These are phyloP conservation scores for Hystrix brachyura DNA, from an alignment of 2,113 vertebrate species.

Conservation along the genomic window DNA sequence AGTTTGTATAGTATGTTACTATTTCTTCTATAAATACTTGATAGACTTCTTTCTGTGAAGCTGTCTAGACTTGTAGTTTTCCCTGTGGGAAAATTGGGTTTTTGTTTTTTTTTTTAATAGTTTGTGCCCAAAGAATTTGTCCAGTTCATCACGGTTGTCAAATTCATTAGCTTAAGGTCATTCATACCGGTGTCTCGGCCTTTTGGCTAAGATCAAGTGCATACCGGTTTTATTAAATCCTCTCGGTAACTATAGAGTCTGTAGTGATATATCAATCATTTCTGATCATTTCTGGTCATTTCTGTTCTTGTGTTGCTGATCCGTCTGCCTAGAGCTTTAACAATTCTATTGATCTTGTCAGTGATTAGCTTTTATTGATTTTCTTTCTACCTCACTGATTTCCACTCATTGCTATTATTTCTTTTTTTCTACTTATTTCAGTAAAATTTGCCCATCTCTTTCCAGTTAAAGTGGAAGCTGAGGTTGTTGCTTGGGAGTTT, in stretches of 20 bases:
- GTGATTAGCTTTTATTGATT: not conserved
- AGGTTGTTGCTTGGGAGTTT: not conserved
- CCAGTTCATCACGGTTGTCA: constrained; percentile 3
- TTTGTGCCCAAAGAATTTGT: not conserved
- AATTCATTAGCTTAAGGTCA: not conserved
- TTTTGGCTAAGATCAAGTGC: too few relatives aligned
- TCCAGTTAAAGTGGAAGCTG: not conserved
- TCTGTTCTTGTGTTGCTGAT: constrained; percentile 3
- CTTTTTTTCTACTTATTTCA: constrained; percentile 30
- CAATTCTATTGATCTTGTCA: constrained; percentile 33
- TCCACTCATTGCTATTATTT: not conserved
- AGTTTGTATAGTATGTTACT: not conserved
- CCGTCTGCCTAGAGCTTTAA: not conserved
- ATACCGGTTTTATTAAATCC: not conserved
- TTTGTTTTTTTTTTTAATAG: not conserved
- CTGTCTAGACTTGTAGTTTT: not conserved
- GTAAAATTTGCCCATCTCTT: constrained; percentile 17
- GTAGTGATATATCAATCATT: not conserved
- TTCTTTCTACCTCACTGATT: constrained; percentile 10
- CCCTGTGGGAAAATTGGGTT: not conserved
- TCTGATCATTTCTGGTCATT: not conserved
- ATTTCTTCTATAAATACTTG: constrained; percentile 35
- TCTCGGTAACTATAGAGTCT: not conserved
- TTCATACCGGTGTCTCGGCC: not conserved
- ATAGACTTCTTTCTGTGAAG: not conserved